These are phyloP conservation scores for Megaustenia siamemsis DNA, from an alignment of 2,888 invertebrate species.

Conservation along the genomic window DNA sequence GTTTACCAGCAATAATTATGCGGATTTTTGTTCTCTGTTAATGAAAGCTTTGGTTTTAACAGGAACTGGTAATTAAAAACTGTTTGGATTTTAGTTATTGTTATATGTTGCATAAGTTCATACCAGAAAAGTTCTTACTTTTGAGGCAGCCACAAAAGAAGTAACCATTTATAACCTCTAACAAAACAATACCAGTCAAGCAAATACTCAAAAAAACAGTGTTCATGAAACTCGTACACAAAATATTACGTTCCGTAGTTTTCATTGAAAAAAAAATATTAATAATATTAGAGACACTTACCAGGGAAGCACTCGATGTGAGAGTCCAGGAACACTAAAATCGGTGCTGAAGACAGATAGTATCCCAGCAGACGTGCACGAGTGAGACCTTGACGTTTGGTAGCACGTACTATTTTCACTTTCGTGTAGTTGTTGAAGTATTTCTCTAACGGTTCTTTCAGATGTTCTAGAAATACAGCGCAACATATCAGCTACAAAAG, in stretches of 20 bases:
- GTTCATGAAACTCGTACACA: background rate
- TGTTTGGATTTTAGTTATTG: too few species aligned
- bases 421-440: constrained; percentile 51
- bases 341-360: constrained; percentile 53
- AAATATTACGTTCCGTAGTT: too few species aligned
- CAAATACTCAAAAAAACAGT: background rate
- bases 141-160: too few species aligned
- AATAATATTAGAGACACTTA: constrained; percentile 11
- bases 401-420: constrained; percentile 56
- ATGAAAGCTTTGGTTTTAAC: too few species aligned
- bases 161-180: too few species aligned
- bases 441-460: constrained; percentile 57
- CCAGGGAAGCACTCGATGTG: constrained; percentile 62
- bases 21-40: too few species aligned
- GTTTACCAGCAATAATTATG: too few species aligned
- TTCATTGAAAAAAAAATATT: too few species aligned
- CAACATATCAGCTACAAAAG: background rate
- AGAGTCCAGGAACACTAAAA: constrained; percentile 59
- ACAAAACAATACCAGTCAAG: background rate
- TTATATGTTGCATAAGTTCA: too few species aligned
- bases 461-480: constrained; percentile 48
- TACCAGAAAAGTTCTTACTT: too few species aligned
- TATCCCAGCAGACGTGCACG: constrained; percentile 57
- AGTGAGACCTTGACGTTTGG: constrained; percentile 56
- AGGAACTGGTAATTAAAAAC: too few species aligned